These are phyloP conservation scores for Sesamia nonagrioides DNA, from an alignment of 1,140 invertebrate species.

Conservation along the genomic window DNA sequence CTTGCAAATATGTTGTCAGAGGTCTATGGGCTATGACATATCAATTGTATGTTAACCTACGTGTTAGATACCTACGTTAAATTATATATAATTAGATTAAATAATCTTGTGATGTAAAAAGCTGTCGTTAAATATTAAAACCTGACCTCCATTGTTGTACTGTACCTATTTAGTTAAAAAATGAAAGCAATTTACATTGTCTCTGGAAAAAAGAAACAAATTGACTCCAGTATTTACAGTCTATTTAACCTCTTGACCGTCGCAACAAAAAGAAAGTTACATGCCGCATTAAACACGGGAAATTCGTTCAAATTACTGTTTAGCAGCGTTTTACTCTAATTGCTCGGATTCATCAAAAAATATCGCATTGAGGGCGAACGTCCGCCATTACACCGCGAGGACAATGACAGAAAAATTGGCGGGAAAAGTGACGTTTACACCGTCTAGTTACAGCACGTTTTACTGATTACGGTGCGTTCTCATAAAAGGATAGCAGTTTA, in stretches of 20 bases:
- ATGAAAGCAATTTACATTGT: constrained; percentile 25
- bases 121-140: not conserved
- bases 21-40: no score
- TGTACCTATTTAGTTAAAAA: constrained; percentile 8
- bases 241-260: constrained; percentile 77
- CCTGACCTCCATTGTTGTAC: constrained; percentile 8
- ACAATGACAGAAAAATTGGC: constrained; percentile 73
- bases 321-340: constrained; percentile 82
- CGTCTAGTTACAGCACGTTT: not conserved
- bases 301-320: constrained; percentile 80
- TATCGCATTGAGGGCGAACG: constrained; percentile 62
- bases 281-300: constrained; percentile 76
- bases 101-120: not conserved
- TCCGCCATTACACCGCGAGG: constrained; percentile 65
- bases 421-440: constrained; percentile 63
- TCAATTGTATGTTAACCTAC: no score
- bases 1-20: no score
- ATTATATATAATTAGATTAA: not conserved
- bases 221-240: constrained; percentile 70
- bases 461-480: constrained; percentile 34
- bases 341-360: constrained; percentile 73
- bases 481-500: constrained; percentile 18
- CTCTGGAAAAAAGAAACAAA: constrained; percentile 35
- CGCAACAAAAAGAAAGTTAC: constrained; percentile 80
- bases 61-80: not conserved